These are phyloP conservation scores for Saimiri boliviensis DNA, from an alignment of 2,113 vertebrate species.

Conservation along the genomic window DNA sequence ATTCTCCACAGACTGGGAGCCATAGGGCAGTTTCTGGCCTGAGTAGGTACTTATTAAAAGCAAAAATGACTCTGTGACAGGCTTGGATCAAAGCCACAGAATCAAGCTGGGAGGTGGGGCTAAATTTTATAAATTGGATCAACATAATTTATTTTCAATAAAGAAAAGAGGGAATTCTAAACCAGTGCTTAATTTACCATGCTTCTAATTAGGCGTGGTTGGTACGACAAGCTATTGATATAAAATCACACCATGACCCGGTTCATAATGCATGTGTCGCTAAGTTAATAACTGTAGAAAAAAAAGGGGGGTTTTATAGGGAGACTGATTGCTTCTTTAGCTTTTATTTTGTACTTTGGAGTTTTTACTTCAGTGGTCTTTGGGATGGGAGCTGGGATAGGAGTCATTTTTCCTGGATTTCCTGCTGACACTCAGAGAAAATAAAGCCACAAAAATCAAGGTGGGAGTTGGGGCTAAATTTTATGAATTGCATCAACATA, in stretches of 20 bases:
- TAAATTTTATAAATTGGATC: not conserved
- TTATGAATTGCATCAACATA: no score
- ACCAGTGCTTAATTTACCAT: not conserved
- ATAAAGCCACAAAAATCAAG: not conserved
- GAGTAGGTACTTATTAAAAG: not conserved
- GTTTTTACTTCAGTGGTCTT: not conserved
- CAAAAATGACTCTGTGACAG: not conserved
- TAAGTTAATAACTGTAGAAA: not conserved
- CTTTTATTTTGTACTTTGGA: not conserved
- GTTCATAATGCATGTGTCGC: not conserved
- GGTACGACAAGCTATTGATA: not conserved
- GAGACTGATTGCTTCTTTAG: not conserved
- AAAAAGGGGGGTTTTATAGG: not conserved
- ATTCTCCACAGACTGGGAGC: not conserved
- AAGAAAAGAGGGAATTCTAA: not conserved
- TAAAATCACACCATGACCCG: not conserved
- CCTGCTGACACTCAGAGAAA: not conserved
- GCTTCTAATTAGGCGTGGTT: not conserved
- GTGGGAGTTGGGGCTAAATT: no score
- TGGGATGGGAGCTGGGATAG: no score
- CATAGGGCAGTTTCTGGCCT: not conserved
- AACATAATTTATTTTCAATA: constrained; percentile 10
- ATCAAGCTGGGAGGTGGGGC: not conserved
- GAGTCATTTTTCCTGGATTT: not conserved
- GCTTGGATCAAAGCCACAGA: not conserved